Percentiles rank a stretch among this genome's conserved stretches.
Conservation (phyloP, 2,797 vertebrate genomes). For the Coregonus sp. region DNA sequence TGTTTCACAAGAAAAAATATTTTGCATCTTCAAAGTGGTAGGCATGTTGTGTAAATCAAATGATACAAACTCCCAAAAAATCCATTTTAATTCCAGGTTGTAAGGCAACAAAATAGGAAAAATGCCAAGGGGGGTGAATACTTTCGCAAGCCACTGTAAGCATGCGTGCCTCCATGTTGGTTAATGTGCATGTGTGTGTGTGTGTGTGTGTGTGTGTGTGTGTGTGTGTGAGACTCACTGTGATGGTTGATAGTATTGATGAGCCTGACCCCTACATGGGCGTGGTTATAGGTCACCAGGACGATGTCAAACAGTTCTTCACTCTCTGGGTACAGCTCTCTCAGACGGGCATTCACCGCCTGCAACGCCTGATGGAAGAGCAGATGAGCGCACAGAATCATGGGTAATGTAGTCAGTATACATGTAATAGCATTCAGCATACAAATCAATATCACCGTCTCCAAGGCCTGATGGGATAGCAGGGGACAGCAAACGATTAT, state of each 20-base stretch:
- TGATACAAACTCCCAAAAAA: too few species aligned
- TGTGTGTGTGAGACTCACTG: slow-evolving; percentile 74
- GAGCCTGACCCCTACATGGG: slow-evolving; percentile 92
- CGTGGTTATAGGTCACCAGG: slow-evolving; percentile 96
- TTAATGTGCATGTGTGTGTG: background rate
- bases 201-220: slow-evolving; percentile 8
- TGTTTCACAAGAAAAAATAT: too few species aligned
- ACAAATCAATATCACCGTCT: slow-evolving; percentile 41
- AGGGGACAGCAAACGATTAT: slow-evolving; percentile 3
- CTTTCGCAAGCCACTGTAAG: too few species aligned
- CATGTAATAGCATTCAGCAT: slow-evolving; percentile 69
- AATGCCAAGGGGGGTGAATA: too few species aligned
- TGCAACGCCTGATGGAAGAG: slow-evolving; percentile 84
- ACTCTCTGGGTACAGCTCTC: slow-evolving; percentile 89
- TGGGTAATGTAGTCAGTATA: slow-evolving; percentile 9
- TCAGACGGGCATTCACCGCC: slow-evolving; percentile 83
- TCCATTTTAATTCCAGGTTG: too few species aligned
- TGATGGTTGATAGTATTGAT: slow-evolving; percentile 99
- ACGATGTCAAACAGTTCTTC: slow-evolving; percentile 96
- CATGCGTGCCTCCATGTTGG: too few species aligned
- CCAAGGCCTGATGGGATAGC: slow-evolving; percentile 81
- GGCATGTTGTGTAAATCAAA: too few species aligned
- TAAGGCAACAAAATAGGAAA: too few species aligned
- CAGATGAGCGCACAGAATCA: background rate
- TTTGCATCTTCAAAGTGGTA: too few species aligned